Evolutionary conservation across 1,140 invertebrate genomes (phyloP), one percentile per base, ranked within the genome.

Genomic region (Lasioglossum baleicum): DNA sequence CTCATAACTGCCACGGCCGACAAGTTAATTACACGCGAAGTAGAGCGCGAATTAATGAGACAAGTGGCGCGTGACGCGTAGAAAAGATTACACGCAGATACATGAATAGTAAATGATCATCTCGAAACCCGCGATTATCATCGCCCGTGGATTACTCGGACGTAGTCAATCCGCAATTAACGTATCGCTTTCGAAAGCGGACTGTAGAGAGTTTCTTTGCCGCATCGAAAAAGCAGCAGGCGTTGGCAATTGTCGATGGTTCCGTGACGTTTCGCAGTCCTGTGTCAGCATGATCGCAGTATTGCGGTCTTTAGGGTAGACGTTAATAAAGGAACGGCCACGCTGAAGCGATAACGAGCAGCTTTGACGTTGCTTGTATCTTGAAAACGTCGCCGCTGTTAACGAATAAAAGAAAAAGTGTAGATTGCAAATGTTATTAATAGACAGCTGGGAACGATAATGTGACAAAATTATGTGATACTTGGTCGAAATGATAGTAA

Each of bases 11-110:
- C 40, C 51, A 75, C 42, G 63, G 13, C 56, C 67, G 83, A 79
- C 74, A 78, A 82, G 82, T 78, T 71, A 82, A 82, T 84, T 58
- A 63, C 58, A 20, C 40, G 44, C 61, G 82, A 85, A 86, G 72
- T 83, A 76, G 84, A 86, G 81, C 84, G 73, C 58, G 53, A 31
- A 51, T 71, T 53, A 75, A 80, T 44, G 13, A 42, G 20, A 56
- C 60, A 65, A 77, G 63, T 58, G 20, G 66, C 15, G 40, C 58
- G 53, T 61, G 26, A 65, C 20, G 61, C 1, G 48, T 17, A 48
- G 44, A n/a, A 60, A 77, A 81, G 60, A 61, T 70, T 83, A 58
- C 66, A 71, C 13, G 61, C 13, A 0, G 22, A 67, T 44, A 51
- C 31, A 56, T 65, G 70, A 63, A 75, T 35, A 75, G 66, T 58